phyloP scores from a whole-genome alignment of 2,797 vertebrate species.

The Lates japonicus region DNA sequence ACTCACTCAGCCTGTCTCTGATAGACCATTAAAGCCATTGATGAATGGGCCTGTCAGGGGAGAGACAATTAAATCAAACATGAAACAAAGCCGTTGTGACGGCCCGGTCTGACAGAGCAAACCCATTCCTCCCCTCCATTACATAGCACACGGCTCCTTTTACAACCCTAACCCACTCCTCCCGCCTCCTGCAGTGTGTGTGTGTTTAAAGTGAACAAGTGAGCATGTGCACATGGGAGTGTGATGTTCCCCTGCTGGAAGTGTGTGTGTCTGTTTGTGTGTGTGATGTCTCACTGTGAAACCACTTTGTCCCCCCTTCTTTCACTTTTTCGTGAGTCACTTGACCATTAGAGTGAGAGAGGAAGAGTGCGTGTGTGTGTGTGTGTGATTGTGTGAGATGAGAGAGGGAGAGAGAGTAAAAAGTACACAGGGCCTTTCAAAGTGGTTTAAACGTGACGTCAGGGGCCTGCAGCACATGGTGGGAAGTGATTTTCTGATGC shows the following conservation, averaged over 20 bases:
- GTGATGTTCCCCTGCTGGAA: conserved; percentile 81
- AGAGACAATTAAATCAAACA: conserved; percentile 99
- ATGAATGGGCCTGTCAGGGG: conserved; percentile 99
- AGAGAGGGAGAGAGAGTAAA: conserved; percentile 39
- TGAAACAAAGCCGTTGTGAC: conserved; percentile 99
- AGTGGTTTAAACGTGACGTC: conserved; percentile 85
- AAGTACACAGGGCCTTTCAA: conserved; percentile 82
- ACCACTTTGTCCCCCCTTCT: conserved; percentile 69
- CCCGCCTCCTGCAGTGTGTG: conserved; percentile 65
- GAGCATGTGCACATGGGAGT: conserved; percentile 78
- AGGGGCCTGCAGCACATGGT: conserved; percentile 83
- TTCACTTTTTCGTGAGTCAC: conserved; percentile 80
- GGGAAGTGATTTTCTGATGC: conserved; percentile 97
- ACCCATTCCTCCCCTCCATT: conserved; percentile 92
- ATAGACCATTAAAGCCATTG: conserved; percentile 99
- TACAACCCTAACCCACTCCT: conserved; percentile 82
- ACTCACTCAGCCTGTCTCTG: conserved; percentile 99
- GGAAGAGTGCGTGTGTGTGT: conserved; percentile 27
- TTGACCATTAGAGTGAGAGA: conserved; percentile 74
- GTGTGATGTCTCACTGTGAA: conserved; percentile 74
- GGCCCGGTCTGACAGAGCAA: conserved; percentile 99
- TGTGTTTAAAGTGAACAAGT: conserved; percentile 74
- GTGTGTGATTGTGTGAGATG: background rate
- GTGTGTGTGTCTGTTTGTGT: conserved; percentile 56
- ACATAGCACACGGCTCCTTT: conserved; percentile 85